Base-by-base conservation (phyloP, 1,140 invertebrate genomes). In the Leptinotarsa lineolata region DNA sequence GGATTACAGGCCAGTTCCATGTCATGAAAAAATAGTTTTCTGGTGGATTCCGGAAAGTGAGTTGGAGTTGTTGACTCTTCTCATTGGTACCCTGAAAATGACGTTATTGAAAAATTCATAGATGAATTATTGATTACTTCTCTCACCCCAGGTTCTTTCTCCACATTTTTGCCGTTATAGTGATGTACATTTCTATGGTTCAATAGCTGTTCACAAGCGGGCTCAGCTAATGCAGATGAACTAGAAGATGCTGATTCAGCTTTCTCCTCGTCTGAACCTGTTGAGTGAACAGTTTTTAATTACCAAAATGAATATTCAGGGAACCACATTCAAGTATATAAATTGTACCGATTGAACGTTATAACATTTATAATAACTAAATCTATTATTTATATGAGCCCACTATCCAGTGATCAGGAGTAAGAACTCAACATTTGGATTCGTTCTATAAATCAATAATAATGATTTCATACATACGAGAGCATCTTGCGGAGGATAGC, bases 1-100 rank as follows among this genome's bases (percentile, higher is more conserved):
- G 85, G 73, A 94, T 93, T 1, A 93, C 74, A 1, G 88, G 87
- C 93, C 93, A 94, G 81, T 94, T 94, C 93, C 93, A 94, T 66
- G 90, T 90, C 74, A 92, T 90, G 81, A 94, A 94, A 73, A 84
- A 86, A 76, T 89, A 90, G 79, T 90, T 87, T 73, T 88, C 87
- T 1, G 87, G 86, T 4, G 87, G 84, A 67, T 89, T 89, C 16
- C 86, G 87, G 48, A 89, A 88, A n/a, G 88, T 85, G 67, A 89
- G 71, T 70, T 88, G 87, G 54, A 89, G 84, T 11, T 88, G 82
- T 74, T 83, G 80, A 4, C 75, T 77, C 75, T 82, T 82, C 1
- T 78, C 78, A 64, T 78, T 78, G 15, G 80, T 79, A 54, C 82
- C 82, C 81, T 82, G 72, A 54, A 78, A 79, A 13, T 39, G 8